Percentiles rank a stretch among this genome's conserved stretches.
Evolutionary conservation across 2,797 vertebrate species (phyloP).

Genomic region (Hypotaenidia okinawae): DNA sequence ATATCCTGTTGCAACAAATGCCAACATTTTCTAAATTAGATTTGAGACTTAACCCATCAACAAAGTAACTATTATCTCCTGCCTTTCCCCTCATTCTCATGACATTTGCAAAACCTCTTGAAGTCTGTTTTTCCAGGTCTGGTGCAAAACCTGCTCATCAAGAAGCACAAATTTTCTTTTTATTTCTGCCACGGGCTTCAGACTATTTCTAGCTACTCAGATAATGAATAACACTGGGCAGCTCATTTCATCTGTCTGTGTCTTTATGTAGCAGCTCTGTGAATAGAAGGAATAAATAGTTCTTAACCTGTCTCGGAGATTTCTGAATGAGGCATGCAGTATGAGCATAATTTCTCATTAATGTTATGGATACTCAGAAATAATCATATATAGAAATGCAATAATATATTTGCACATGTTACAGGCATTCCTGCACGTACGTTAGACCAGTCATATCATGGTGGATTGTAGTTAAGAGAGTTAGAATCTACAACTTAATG

Average conservation of each 20-base stretch:
- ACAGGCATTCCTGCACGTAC: neutral
- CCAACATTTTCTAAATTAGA: neutral
- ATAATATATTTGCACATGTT: neutral
- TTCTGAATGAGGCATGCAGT: neutral
- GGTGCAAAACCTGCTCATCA: neutral
- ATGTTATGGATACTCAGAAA: neutral
- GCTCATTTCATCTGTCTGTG: slow-evolving; percentile 12
- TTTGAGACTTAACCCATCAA: neutral
- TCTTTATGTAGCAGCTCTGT: slow-evolving; percentile 18
- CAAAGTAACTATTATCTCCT: neutral
- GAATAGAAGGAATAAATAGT: neutral
- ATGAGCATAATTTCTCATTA: neutral
- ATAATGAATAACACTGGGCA: slow-evolving; percentile 28
- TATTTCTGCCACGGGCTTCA: slow-evolving; percentile 26
- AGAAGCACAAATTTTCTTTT: slow-evolving; percentile 11
- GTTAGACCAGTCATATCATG: neutral
- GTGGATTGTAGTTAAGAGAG: neutral
- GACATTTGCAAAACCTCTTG: neutral
- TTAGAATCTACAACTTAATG: neutral
- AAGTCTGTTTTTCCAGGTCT: neutral
- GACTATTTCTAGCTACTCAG: slow-evolving; percentile 19
- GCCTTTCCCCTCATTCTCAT: neutral
- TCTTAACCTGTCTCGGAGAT: neutral
- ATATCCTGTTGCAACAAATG: neutral
- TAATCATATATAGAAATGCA: neutral